Percentiles rank a stretch among this genome's conserved stretches.
phyloP scores from a whole-genome alignment of 2,797 vertebrate genomes.

The Arremon brunneinucha region DNA sequence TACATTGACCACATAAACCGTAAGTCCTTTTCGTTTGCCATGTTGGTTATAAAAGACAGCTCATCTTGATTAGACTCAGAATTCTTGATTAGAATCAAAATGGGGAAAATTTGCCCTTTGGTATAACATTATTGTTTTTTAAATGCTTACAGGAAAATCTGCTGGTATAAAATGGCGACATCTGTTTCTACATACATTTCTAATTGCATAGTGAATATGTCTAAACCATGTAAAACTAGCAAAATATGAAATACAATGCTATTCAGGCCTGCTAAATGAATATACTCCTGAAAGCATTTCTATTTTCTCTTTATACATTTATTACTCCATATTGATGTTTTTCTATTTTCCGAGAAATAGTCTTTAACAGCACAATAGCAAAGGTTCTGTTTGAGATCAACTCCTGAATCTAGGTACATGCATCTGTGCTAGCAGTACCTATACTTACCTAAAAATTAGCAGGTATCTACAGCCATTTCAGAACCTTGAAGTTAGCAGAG shows the following conservation, averaged over 20 bases:
- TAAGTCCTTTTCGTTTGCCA: conserved; percentile 66
- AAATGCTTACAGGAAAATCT: not conserved
- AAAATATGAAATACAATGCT: not conserved
- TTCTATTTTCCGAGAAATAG: not conserved
- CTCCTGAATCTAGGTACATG: not conserved
- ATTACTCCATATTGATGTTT: not conserved
- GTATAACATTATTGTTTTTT: not conserved
- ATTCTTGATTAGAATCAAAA: not conserved
- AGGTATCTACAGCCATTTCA: not conserved
- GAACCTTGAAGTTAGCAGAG: not conserved
- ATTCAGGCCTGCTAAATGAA: not conserved
- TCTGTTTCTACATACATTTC: not conserved
- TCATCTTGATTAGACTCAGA: not conserved
- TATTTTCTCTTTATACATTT: not conserved
- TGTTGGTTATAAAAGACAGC: not conserved
- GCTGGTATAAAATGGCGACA: not conserved
- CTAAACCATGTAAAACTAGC: not conserved
- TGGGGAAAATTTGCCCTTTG: not conserved
- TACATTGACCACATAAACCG: conserved; percentile 84
- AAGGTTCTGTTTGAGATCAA: not conserved
- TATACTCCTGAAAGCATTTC: not conserved
- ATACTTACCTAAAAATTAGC: not conserved
- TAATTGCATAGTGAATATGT: not conserved
- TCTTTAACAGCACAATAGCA: not conserved
- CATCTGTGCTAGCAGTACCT: not conserved